Conservation (phyloP, 2,113 vertebrate genomes). For the Phainopepla nitens region DNA sequence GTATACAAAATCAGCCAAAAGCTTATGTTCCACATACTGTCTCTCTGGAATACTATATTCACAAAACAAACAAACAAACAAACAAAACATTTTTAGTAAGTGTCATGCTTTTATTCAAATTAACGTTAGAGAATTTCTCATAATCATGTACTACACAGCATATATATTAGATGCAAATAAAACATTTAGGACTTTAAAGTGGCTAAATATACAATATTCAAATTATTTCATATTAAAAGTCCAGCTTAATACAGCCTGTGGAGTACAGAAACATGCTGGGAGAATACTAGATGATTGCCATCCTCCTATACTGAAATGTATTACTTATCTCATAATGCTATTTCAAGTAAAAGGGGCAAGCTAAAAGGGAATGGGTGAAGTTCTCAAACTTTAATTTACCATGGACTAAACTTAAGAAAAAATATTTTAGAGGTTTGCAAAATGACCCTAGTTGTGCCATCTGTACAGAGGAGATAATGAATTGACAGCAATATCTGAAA, state of each 20-base stretch:
- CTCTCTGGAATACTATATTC: background rate
- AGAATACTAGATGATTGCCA: background rate
- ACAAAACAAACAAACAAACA: no score
- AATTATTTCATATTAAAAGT: background rate
- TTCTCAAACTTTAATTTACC: conserved; percentile 21
- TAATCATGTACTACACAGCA: background rate
- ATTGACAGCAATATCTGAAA: conserved; percentile 25
- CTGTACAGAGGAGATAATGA: conserved; percentile 26
- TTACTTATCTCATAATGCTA: background rate
- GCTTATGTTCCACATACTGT: background rate
- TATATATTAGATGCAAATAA: background rate
- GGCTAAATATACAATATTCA: background rate
- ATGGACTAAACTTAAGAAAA: background rate
- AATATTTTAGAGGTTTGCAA: background rate
- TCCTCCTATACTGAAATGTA: background rate
- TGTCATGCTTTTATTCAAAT: background rate
- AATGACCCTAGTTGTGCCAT: background rate
- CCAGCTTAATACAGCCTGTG: background rate
- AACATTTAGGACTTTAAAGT: background rate
- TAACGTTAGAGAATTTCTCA: background rate
- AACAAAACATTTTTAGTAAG: rapidly evolving
- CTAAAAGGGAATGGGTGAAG: background rate
- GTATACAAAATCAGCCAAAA: background rate
- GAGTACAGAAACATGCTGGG: background rate
- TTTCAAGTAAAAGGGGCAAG: background rate